Evolutionary conservation across 2,888 invertebrate genomes (phyloP).

Genomic region (Phaonia tiefii): DNA sequence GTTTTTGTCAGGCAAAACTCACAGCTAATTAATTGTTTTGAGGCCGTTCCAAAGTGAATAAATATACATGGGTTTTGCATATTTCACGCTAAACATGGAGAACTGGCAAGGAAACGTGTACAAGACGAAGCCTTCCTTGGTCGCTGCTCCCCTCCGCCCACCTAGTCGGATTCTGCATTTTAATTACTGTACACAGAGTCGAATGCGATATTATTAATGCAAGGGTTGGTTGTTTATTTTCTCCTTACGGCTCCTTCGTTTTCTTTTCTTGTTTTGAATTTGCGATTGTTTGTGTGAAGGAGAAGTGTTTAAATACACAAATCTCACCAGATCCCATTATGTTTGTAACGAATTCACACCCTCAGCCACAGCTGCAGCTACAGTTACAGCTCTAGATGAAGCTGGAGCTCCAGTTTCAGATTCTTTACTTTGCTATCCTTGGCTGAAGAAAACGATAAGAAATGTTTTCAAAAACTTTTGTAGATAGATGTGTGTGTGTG

Average conservation of each 20-base stretch:
- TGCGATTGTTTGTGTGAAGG: not conserved
- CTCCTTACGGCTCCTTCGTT: constrained; percentile 22
- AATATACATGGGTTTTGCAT: constrained; percentile 21
- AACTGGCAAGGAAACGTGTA: not conserved
- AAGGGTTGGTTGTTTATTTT: constrained; percentile 19
- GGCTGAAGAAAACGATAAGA: constrained; percentile 62
- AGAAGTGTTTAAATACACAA: constrained; percentile 62
- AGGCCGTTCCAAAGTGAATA: constrained; percentile 15
- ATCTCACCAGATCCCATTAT: constrained; percentile 64
- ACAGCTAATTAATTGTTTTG: constrained; percentile 38
- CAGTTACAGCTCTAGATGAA: not conserved
- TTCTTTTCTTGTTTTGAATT: not conserved
- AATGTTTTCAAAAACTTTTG: constrained; percentile 55
- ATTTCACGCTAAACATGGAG: constrained; percentile 18
- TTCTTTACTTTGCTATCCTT: constrained; percentile 1
- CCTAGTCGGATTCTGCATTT: constrained; percentile 5
- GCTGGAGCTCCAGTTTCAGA: not conserved
- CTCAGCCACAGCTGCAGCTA: not conserved
- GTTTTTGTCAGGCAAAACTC: not conserved
- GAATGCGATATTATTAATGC: constrained; percentile 42
- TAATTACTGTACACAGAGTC: constrained; percentile 28
- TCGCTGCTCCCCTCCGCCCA: not conserved
- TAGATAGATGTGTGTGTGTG: too few species aligned
- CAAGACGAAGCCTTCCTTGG: not conserved
- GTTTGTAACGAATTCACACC: constrained; percentile 59